Percentiles rank a stretch among this genome's conserved stretches.
Evolutionary conservation across 2,113 vertebrate genomes (phyloP).

Genomic region (Pseudonaja textilis): DNA sequence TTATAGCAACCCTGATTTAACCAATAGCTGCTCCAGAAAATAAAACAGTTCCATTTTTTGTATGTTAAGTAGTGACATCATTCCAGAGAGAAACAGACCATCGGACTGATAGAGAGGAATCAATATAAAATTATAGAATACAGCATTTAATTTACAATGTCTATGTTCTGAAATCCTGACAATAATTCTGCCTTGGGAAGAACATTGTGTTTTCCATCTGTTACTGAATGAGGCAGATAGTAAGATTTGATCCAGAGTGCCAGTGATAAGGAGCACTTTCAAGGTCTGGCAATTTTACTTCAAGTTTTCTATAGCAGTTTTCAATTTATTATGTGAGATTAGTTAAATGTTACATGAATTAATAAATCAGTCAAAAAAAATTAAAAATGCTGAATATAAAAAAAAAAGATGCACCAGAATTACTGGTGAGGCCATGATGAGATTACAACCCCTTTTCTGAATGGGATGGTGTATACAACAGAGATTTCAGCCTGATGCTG

Average conservation of each 20-base stretch:
- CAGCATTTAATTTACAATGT: not conserved
- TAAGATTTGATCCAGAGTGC: constrained; percentile 59
- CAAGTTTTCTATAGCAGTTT: constrained; percentile 63
- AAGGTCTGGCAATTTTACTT: constrained; percentile 54
- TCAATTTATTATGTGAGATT: constrained; percentile 58
- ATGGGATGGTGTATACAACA: too few species aligned
- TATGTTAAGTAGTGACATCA: not conserved
- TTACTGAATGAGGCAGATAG: constrained; percentile 38
- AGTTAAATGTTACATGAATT: constrained; percentile 44
- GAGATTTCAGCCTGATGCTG: too few species aligned
- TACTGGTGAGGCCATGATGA: too few species aligned
- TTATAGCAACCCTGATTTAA: not conserved
- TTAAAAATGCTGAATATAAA: constrained; percentile 30
- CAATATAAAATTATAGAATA: constrained; percentile 12
- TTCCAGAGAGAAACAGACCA: constrained; percentile 13
- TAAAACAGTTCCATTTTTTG: rapidly evolving
- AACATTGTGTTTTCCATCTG: not conserved
- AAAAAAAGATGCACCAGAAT: not conserved
- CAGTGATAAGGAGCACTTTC: constrained; percentile 63
- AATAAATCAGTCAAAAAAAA: constrained; percentile 35
- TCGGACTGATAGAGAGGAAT: too few species aligned
- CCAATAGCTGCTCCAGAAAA: constrained; percentile 20
- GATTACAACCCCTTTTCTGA: too few species aligned
- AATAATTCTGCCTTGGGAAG: not conserved
- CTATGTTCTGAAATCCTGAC: not conserved